phyloP scores from a whole-genome alignment of 1,140 invertebrate species.

The Acyrthosiphon pisum region DNA sequence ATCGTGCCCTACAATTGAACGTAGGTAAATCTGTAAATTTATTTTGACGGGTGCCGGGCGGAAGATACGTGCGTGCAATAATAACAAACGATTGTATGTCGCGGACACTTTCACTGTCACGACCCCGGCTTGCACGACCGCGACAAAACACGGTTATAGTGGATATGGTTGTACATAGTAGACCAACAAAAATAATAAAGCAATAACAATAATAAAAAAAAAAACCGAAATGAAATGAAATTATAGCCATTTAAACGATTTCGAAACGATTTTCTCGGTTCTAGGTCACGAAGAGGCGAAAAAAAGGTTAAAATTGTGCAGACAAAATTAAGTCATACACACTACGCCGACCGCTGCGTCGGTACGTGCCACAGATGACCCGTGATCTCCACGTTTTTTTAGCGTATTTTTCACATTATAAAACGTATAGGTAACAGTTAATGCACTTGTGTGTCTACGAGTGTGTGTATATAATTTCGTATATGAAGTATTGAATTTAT shows the following conservation, averaged over 20 bases:
- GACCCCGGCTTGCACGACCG: constrained; percentile 30
- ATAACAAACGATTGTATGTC: neutral
- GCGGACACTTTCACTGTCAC: constrained; percentile 42
- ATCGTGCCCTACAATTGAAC: constrained; percentile 16
- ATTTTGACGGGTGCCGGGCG: neutral
- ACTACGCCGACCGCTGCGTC: neutral
- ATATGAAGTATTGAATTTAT: neutral
- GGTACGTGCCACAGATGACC: neutral
- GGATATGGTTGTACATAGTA: neutral
- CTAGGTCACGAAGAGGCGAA: constrained; percentile 48
- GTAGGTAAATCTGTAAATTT: neutral
- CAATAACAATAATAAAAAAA: constrained; percentile 28
- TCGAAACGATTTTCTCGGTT: constrained; percentile 34
- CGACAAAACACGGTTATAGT: constrained; percentile 1
- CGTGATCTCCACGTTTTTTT: neutral
- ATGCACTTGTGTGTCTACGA: neutral
- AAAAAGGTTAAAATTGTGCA: constrained; percentile 37
- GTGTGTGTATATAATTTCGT: neutral
- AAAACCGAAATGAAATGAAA: constrained; percentile 8
- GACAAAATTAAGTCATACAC: constrained; percentile 16
- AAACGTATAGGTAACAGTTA: neutral
- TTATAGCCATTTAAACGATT: constrained; percentile 31
- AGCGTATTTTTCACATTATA: neutral
- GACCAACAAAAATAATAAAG: neutral
- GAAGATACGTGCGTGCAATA: constrained; percentile 19